phyloP scores from a whole-genome alignment of 2,113 vertebrate genomes.

The Pituophis catenifer region DNA sequence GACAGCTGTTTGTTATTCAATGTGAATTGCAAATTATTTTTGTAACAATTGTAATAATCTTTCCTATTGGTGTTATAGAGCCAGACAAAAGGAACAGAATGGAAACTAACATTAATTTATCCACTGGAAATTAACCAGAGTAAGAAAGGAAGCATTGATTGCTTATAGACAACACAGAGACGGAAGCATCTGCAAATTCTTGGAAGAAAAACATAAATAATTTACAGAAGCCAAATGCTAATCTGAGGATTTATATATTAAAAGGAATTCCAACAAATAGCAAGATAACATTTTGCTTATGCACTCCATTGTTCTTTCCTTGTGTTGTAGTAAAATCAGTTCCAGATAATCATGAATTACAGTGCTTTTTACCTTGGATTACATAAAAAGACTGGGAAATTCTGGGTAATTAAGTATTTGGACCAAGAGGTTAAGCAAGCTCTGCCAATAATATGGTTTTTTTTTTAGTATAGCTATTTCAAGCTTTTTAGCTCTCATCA shows the following conservation, averaged over 20 bases:
- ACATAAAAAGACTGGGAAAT: background rate
- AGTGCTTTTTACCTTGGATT: background rate
- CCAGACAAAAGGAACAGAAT: background rate
- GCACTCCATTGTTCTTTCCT: background rate
- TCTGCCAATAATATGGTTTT: background rate
- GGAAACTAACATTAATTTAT: slow-evolving; percentile 12
- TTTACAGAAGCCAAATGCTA: background rate
- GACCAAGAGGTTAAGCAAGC: background rate
- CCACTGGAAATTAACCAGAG: slow-evolving; percentile 7
- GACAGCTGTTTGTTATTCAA: background rate
- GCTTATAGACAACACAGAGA: background rate
- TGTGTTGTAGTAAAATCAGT: background rate
- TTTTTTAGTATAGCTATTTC: background rate
- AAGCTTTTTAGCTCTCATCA: no score
- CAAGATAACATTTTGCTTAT: background rate
- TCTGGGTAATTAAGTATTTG: background rate
- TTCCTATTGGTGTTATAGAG: background rate
- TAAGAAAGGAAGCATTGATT: background rate
- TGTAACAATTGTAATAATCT: background rate
- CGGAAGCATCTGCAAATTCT: slow-evolving; percentile 2
- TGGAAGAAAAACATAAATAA: slow-evolving; percentile 4
- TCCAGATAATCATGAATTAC: background rate
- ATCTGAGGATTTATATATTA: background rate
- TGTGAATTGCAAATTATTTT: background rate
- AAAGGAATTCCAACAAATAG: background rate